Conservation (phyloP, 2,797 vertebrate genomes). For the Pangasius sanitwongsei region DNA sequence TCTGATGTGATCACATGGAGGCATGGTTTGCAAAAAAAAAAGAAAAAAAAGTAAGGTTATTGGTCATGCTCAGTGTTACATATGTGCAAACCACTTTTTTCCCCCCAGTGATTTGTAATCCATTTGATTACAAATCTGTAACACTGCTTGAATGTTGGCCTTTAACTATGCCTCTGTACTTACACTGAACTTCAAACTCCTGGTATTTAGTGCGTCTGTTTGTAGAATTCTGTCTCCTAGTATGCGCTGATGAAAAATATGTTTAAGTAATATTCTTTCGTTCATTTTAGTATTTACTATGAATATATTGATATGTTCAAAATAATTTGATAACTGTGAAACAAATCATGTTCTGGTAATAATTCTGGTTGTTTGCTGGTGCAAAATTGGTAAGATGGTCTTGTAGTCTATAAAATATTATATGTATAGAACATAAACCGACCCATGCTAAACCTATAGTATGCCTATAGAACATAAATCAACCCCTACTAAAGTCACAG, state of each 20-base stretch:
- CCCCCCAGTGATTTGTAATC: background rate
- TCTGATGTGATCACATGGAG: background rate
- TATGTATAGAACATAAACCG: background rate
- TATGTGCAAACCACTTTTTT: background rate
- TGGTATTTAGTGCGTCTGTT: background rate
- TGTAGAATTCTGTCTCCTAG: background rate
- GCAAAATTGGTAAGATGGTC: background rate
- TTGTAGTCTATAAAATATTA: background rate
- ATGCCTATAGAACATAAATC: background rate
- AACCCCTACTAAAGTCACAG: too few relatives aligned
- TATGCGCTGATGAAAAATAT: background rate
- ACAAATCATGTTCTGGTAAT: background rate
- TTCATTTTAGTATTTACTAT: background rate
- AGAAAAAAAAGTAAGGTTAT: too few relatives aligned
- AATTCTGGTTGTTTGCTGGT: background rate
- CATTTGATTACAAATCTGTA: background rate
- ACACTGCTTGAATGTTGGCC: background rate
- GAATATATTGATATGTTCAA: background rate
- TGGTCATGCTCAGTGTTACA: background rate
- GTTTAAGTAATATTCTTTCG: background rate
- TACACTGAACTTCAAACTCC: background rate
- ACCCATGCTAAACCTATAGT: background rate
- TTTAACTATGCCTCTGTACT: background rate
- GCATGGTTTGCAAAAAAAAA: background rate
- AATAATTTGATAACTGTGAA: background rate